Evolutionary conservation across 2,113 vertebrate genomes (phyloP).

Genomic region (Calidris pygmaea): DNA sequence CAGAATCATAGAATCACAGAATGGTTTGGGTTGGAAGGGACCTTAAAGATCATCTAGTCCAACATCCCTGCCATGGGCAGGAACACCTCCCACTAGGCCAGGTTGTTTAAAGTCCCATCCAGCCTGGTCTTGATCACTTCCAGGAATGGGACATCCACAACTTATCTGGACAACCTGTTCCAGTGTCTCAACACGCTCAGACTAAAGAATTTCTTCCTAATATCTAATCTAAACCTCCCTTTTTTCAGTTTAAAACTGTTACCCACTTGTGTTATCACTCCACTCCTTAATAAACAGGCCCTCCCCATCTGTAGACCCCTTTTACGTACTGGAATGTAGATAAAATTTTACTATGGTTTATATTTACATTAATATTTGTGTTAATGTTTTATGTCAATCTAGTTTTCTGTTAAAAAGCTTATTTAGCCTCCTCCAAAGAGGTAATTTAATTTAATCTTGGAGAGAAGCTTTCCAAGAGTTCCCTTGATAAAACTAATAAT

Average conservation of each 20-base stretch:
- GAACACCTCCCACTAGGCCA: not conserved
- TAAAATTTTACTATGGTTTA: not conserved
- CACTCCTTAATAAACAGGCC: not conserved
- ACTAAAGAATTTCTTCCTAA: not conserved
- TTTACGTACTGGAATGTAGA: not conserved
- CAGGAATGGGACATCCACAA: not conserved
- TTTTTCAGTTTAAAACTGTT: not conserved
- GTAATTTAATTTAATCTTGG: constrained; percentile 35
- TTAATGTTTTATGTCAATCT: not conserved
- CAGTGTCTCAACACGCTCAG: not conserved
- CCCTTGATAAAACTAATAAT: constrained; percentile 26
- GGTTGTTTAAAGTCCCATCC: not conserved
- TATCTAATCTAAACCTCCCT: not conserved
- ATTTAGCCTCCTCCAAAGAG: not conserved
- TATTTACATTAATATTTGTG: not conserved
- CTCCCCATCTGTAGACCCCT: not conserved
- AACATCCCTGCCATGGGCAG: not conserved
- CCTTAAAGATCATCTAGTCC: not conserved
- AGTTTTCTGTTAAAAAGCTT: not conserved
- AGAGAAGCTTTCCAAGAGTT: not conserved
- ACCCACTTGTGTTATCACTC: not conserved
- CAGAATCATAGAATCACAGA: not conserved
- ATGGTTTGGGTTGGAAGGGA: not conserved
- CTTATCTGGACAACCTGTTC: not conserved
- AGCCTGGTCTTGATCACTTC: not conserved